Conservation (phyloP, 2,888 invertebrate species). For the Eupithecia insigniata region DNA sequence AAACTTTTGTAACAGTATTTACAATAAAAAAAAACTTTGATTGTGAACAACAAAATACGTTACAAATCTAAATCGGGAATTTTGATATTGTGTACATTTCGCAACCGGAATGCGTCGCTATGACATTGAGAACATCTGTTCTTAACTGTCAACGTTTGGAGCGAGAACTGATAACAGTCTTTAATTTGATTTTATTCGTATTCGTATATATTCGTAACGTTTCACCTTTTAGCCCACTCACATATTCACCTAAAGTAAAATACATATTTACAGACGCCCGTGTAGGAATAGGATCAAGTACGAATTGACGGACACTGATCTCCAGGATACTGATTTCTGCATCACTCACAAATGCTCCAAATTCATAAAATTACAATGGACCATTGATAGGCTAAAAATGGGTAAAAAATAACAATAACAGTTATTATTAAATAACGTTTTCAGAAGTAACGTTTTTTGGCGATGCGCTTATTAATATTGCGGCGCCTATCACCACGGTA, state of each 20-base stretch:
- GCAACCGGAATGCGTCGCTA: constrained; percentile 10
- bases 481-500: too few relatives aligned
- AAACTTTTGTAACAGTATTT: too few relatives aligned
- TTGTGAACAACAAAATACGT: too few relatives aligned
- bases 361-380: not conserved
- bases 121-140: constrained; percentile 30
- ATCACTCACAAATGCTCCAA: not conserved
- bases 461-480: too few relatives aligned
- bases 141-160: constrained; percentile 16
- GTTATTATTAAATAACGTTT: too few relatives aligned
- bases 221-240: constrained; percentile 4
- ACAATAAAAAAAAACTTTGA: too few relatives aligned
- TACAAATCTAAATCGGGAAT: constrained; percentile 11
- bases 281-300: not conserved
- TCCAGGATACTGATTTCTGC: not conserved
- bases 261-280: not conserved
- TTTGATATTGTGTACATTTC: constrained; percentile 11
- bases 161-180: not conserved
- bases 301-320: not conserved
- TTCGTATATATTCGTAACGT: too few relatives aligned
- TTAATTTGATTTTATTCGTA: not conserved
- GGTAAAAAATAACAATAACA: not conserved
- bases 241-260: not conserved
- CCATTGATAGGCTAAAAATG: not conserved
- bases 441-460: not conserved